Evolutionary conservation across 2,797 vertebrate species (phyloP), one percentile per base, ranked within the genome.

Genomic region (Sebastes miniatus): DNA sequence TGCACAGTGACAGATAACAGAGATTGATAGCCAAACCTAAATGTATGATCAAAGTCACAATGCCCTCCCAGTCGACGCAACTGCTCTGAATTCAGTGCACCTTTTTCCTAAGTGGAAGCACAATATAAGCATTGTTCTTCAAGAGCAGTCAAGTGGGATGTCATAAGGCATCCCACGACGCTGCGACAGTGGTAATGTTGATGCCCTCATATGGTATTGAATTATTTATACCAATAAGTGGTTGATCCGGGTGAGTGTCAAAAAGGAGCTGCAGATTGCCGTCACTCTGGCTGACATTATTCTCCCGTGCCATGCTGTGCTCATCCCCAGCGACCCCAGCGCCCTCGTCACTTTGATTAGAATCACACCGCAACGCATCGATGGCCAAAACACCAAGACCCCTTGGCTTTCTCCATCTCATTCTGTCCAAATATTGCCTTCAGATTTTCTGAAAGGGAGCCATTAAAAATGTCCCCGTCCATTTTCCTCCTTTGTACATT

Each of bases 161-260:
- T 88, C 85, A 69, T 59, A 50, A 66, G 57, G 61, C 79, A 57
- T 73, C 76, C 61, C 52, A 39, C 9, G 4, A 67, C 22, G 25
- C 81, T 11, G 32, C 16, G 18, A 85, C 69, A 63, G n/a, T 6
- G 54, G 11, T 72, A 54, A 64, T 72, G 74, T 77, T 84, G 84
- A 88, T 73, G 83, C 80, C 69, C 64, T 84, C 63, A 78, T 88
- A 82, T 73, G 58, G 29, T 63, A 47, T 88, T 91, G 67, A 88
- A 91, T 92, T 83, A 90, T 92, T 88, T 83, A 91, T 88, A 73
- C 64, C 76, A 25, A 76, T 87, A 88, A 90, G 89, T 81, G 75
- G 78, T 69, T 87, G 87, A 91, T 92, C 81, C 27, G 67, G 50
- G 57, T 36, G 84, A 77, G 87, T 88, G 86, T 92, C 83, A 85